Evolutionary conservation across 2,113 vertebrate genomes (phyloP).

Genomic region (Turnix velox): DNA sequence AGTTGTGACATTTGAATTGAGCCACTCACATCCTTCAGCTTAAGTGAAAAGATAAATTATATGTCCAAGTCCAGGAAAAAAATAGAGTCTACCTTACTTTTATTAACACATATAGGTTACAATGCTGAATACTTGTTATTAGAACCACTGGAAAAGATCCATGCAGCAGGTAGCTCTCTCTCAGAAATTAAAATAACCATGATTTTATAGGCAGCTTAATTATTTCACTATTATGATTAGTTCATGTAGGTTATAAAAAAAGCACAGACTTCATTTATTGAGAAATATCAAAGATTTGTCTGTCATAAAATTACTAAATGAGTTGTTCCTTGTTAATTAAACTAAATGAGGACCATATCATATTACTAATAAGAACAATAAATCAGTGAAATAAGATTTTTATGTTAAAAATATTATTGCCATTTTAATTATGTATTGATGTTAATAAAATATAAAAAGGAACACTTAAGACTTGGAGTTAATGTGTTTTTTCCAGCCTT

Average conservation of each 20-base stretch:
- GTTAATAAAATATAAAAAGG: neutral
- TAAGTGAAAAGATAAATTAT: neutral
- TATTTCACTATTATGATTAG: neutral
- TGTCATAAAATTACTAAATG: neutral
- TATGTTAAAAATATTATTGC: neutral
- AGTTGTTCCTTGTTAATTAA: neutral
- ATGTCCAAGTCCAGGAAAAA: accelerated
- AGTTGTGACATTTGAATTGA: neutral
- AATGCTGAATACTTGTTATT: neutral
- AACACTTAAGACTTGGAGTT: neutral
- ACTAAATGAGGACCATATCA: neutral
- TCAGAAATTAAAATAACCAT: neutral
- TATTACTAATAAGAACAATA: neutral
- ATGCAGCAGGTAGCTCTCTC: neutral
- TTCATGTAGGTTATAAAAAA: neutral
- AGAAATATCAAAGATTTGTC: neutral
- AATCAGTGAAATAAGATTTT: neutral
- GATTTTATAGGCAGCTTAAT: neutral
- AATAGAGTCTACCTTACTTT: neutral
- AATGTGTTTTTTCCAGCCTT: neutral
- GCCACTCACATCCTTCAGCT: neutral
- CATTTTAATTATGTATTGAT: neutral
- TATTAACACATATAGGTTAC: neutral
- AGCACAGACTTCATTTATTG: neutral
- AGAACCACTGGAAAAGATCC: neutral